Evolutionary conservation across 2,113 vertebrate species (phyloP).

Genomic region (Siphamia tubifer): DNA sequence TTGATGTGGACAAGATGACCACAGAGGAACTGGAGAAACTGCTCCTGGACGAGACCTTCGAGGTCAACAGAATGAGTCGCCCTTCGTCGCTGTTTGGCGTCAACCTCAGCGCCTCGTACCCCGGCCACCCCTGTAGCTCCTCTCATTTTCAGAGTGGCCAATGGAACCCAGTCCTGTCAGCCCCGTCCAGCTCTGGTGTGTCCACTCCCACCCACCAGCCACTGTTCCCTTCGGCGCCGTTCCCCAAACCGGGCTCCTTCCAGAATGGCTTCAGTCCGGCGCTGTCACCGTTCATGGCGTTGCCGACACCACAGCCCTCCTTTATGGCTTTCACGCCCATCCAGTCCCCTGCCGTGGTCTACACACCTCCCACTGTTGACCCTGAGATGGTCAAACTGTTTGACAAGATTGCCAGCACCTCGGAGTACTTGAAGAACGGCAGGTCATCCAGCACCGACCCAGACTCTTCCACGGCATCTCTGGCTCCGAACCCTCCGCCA

Average conservation of each 20-base stretch:
- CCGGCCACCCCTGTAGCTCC: conserved; percentile 81
- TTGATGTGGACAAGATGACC: conserved; percentile 91
- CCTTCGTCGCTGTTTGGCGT: conserved; percentile 78
- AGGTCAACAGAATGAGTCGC: conserved; percentile 72
- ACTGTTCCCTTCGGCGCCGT: conserved; percentile 83
- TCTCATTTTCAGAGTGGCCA: conserved; percentile 80
- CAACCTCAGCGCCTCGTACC: conserved; percentile 86
- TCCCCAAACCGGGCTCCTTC: conserved; percentile 86
- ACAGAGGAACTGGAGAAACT: conserved; percentile 93
- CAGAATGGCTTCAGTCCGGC: conserved; percentile 88
- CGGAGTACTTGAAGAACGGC: conserved; percentile 92
- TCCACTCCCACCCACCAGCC: conserved; percentile 70
- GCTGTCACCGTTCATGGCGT: conserved; percentile 80
- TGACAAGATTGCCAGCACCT: conserved; percentile 96
- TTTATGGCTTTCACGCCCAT: conserved; percentile 86
- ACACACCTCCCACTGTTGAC: conserved; percentile 78
- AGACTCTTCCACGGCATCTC: conserved; percentile 74
- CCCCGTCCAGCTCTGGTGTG: conserved; percentile 78
- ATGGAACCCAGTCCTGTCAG: conserved; percentile 83
- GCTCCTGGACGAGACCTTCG: conserved; percentile 90
- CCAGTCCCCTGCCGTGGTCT: conserved; percentile 82
- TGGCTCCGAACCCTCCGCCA: conserved; percentile 69
- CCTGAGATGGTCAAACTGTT: conserved; percentile 95
- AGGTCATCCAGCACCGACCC: conserved; percentile 82
- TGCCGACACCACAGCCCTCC: conserved; percentile 75